phyloP scores from a whole-genome alignment of 2,113 vertebrate species.

The Lophius piscatorius region DNA sequence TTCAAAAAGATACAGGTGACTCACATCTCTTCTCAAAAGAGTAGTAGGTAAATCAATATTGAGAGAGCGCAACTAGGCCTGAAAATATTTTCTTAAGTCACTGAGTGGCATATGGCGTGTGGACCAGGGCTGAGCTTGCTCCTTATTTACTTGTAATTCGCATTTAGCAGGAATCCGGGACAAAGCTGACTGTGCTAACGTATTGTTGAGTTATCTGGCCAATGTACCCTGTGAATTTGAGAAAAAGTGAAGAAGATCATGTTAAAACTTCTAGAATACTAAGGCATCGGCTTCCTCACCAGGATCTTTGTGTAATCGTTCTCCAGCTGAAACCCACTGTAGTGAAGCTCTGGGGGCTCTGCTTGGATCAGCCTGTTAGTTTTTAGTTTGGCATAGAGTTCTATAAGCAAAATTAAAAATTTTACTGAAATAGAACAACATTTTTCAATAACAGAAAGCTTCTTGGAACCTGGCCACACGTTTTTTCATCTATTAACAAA shows the following conservation, averaged over 20 bases:
- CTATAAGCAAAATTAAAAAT: constrained; percentile 61
- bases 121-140: background rate
- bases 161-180: no score
- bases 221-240: no score
- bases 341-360: constrained; percentile 89
- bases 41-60: background rate
- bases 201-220: no score
- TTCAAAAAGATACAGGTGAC: background rate
- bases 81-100: background rate
- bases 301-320: constrained; percentile 83
- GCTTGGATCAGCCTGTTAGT: constrained; percentile 83
- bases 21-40: background rate
- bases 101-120: no score
- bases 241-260: background rate
- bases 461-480: no score
- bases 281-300: constrained; percentile 72
- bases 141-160: background rate
- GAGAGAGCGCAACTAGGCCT: background rate
- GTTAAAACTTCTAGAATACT: background rate
- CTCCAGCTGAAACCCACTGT: constrained; percentile 87
- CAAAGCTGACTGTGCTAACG: no score
- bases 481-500: no score
- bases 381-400: constrained; percentile 81
- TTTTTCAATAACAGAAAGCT: background rate
- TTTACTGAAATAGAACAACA: background rate